These are phyloP conservation scores for Charaxes varanes DNA, from an alignment of 1,140 invertebrate genomes.

Conservation along the genomic window DNA sequence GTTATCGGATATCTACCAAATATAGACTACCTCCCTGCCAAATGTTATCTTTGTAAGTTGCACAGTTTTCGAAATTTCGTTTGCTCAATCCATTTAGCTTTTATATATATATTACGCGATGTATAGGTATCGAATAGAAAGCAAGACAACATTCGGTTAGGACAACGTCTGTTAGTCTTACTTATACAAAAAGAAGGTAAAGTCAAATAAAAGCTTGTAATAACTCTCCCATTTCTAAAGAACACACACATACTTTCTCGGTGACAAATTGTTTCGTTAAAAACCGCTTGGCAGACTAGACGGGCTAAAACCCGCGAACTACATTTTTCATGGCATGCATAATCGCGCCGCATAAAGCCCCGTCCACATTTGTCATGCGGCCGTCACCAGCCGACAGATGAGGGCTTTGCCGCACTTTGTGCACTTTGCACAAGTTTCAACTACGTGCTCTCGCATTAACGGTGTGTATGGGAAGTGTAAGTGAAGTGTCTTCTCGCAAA, in stretches of 20 bases:
- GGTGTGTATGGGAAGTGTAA: conserved; percentile 51
- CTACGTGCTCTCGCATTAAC: conserved; percentile 70
- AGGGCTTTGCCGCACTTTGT: conserved; percentile 69
- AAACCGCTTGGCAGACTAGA: conserved; percentile 31
- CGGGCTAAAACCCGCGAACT: conserved; percentile 33
- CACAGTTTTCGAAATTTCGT: too few species aligned
- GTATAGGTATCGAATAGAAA: too few species aligned
- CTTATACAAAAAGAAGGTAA: too few species aligned
- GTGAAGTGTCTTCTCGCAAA: conserved; percentile 56
- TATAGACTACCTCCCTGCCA: too few species aligned
- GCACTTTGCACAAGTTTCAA: conserved; percentile 69
- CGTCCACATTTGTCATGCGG: conserved; percentile 68
- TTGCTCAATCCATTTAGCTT: too few species aligned
- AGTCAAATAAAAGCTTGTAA: background rate
- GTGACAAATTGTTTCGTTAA: conserved; percentile 30
- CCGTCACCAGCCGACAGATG: conserved; percentile 70
- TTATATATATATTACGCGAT: too few species aligned
- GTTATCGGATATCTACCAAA: too few species aligned
- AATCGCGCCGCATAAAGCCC: conserved; percentile 54
- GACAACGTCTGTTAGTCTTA: too few species aligned
- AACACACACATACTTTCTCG: conserved; percentile 17
- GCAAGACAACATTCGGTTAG: too few species aligned
- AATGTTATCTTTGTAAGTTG: too few species aligned
- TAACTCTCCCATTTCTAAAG: conserved; percentile 8
- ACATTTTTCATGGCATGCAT: conserved; percentile 60